phyloP scores from a whole-genome alignment of 2,797 vertebrate genomes.

The Cheirogaleus major region DNA sequence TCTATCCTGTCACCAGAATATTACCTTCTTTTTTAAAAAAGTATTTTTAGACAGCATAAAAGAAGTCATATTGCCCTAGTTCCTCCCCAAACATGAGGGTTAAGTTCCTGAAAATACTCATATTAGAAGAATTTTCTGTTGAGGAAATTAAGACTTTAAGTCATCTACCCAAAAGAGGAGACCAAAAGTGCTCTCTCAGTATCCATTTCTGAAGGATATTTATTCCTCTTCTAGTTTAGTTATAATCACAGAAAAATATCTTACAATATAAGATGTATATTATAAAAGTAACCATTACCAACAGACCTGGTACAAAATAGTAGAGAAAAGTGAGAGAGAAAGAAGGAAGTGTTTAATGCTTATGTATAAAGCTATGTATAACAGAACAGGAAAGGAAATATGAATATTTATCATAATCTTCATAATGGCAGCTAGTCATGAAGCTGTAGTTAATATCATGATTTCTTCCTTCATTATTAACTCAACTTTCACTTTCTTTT shows the following conservation, averaged over 20 bases:
- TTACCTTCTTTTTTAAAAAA: neutral
- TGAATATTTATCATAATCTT: neutral
- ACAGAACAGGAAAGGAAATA: neutral
- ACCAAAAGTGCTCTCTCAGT: neutral
- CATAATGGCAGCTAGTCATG: neutral
- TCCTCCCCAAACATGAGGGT: neutral
- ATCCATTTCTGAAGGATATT: neutral
- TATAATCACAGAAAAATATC: neutral
- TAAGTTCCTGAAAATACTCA: neutral
- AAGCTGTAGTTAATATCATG: neutral
- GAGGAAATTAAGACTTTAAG: neutral
- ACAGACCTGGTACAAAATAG: neutral
- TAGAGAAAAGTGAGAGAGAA: neutral
- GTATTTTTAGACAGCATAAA: neutral
- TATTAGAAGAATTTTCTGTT: neutral
- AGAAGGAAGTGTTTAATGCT: neutral
- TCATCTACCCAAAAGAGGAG: neutral
- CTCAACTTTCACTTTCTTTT: neutral
- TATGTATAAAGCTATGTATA: neutral
- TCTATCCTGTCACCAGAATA: neutral
- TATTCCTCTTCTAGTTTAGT: neutral
- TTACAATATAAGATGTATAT: neutral
- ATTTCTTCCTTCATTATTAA: neutral
- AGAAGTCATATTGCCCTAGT: neutral
- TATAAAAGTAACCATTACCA: neutral